A percentile compares a stretch with the other conserved stretches of the same genome.
phyloP scores from a whole-genome alignment of 1,140 invertebrate species.

The Hyles vespertilio region DNA sequence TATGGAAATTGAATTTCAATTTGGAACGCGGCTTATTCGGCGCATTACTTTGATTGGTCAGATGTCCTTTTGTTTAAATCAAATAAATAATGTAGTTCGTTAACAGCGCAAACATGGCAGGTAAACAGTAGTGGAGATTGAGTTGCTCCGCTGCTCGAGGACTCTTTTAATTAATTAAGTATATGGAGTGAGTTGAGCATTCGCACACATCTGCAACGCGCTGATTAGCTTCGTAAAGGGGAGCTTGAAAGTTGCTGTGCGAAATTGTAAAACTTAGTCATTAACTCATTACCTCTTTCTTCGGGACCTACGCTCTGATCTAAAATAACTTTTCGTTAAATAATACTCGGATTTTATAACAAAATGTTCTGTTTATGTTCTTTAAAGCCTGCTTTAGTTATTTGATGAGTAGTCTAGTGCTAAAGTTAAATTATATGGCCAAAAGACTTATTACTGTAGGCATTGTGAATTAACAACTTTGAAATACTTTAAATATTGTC shows the following conservation, averaged over 20 bases:
- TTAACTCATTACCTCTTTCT: slow-evolving; percentile 14
- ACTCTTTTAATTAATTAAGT: slow-evolving; percentile 70
- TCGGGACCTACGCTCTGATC: background rate
- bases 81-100: slow-evolving; percentile 53
- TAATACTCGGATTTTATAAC: background rate
- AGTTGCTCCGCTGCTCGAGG: slow-evolving; percentile 34
- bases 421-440: too few species aligned
- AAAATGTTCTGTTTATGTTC: background rate
- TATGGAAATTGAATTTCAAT: slow-evolving; percentile 62
- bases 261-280: slow-evolving; percentile 21
- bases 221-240: slow-evolving; percentile 39
- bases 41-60: slow-evolving; percentile 44
- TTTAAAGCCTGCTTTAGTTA: too few species aligned
- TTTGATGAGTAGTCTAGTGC: too few species aligned
- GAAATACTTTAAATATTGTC: too few species aligned
- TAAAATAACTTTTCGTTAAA: background rate
- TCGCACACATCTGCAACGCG: slow-evolving; percentile 34
- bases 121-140: slow-evolving; percentile 45
- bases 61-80: background rate
- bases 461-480: too few species aligned
- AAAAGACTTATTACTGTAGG: too few species aligned
- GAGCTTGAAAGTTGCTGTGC: slow-evolving; percentile 17
- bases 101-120: slow-evolving; percentile 52
- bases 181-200: slow-evolving; percentile 42
- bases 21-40: slow-evolving; percentile 15